Conservation (phyloP, 2,113 vertebrate species). For the Cebidichthys violaceus region DNA sequence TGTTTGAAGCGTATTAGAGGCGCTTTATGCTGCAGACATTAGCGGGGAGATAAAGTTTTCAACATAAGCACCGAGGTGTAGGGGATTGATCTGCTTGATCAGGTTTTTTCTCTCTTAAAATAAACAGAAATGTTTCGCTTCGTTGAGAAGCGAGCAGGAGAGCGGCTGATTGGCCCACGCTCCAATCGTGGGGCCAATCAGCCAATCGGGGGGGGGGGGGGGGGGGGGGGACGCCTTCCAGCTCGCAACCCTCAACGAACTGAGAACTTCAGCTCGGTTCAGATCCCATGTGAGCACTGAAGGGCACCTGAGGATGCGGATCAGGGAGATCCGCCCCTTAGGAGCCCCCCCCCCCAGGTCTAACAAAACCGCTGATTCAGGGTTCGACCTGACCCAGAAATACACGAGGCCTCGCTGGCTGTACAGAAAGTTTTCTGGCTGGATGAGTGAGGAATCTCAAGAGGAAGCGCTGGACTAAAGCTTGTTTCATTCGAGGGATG, state of each 20-base stretch:
- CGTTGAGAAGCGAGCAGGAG: background rate
- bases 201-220: too few species aligned
- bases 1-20: background rate
- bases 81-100: too few species aligned
- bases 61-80: background rate
- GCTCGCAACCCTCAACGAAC: background rate
- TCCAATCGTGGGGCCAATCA: too few species aligned
- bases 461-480: background rate
- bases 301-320: background rate
- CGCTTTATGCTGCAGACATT: background rate
- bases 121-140: background rate
- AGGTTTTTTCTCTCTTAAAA: background rate
- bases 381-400: background rate
- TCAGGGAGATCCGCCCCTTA: too few species aligned
- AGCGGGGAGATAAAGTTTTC: background rate
- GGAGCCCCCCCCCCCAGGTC: accelerated
- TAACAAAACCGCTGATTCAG: background rate
- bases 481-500: background rate
- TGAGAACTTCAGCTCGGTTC: background rate
- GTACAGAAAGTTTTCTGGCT: background rate
- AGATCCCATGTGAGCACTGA: conserved; percentile 5
- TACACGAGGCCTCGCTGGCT: background rate
- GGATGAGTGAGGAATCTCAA: background rate
- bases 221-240: background rate
- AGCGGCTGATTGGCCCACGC: background rate